Percentiles rank a stretch among this genome's conserved stretches.
These are phyloP conservation scores for Drosophila longiperda DNA, from an alignment of 2,888 invertebrate genomes.

Conservation along the genomic window DNA sequence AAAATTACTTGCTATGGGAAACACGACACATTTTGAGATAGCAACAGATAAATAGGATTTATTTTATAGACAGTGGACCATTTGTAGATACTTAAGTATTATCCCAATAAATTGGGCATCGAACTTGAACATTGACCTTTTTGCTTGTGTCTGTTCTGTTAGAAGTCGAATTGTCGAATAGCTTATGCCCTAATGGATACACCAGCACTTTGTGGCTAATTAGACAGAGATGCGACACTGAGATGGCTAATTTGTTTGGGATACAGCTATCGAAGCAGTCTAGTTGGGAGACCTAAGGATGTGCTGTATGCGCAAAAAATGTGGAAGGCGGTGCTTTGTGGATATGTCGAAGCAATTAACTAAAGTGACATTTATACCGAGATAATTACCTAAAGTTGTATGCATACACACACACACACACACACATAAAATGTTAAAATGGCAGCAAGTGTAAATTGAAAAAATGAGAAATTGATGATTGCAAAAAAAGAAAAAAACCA, in stretches of 20 bases:
- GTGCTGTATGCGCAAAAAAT: slow-evolving; percentile 1
- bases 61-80: slow-evolving; percentile 13
- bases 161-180: slow-evolving; percentile 1
- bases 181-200: slow-evolving; percentile 19
- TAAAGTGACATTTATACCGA: slow-evolving; percentile 67
- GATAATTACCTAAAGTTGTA: slow-evolving; percentile 69
- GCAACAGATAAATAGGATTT: neutral
- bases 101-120: slow-evolving; percentile 37
- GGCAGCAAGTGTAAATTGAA: slow-evolving; percentile 17
- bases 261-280: neutral
- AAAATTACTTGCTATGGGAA: neutral
- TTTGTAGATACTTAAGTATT: slow-evolving; percentile 39
- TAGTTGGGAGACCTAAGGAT: slow-evolving; percentile 5
- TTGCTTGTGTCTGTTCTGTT: slow-evolving; percentile 46
- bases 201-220: slow-evolving; percentile 60
- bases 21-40: neutral
- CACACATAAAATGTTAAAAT: slow-evolving; percentile 12
- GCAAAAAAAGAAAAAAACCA: neutral
- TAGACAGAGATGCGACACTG: slow-evolving; percentile 12
- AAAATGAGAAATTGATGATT: slow-evolving; percentile 23
- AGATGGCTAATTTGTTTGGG: neutral
- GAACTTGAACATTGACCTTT: slow-evolving; percentile 53
- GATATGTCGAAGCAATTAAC: slow-evolving; percentile 63
- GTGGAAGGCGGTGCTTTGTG: slow-evolving; percentile 15
- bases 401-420: slow-evolving; percentile 29